Evolutionary conservation across 2,888 invertebrate species (phyloP).

Genomic region (Caenorhabditis uteleia): DNA sequence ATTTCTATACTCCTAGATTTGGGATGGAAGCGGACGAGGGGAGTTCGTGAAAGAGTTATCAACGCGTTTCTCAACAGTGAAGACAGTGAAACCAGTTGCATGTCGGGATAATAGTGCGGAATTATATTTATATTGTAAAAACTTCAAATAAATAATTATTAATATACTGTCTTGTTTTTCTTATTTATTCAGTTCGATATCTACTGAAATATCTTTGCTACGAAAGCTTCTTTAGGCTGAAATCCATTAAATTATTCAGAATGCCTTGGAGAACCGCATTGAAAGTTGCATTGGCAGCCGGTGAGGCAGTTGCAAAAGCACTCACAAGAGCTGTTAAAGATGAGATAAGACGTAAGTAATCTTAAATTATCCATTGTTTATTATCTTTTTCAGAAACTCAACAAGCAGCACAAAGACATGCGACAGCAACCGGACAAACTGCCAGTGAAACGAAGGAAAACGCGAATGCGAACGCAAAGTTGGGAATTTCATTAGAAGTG

Average conservation of each 20-base stretch:
- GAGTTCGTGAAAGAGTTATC: slow-evolving; percentile 55
- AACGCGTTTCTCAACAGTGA: slow-evolving; percentile 50
- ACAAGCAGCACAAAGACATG: slow-evolving; percentile 60
- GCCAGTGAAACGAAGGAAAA: slow-evolving; percentile 55
- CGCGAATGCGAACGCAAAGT: slow-evolving; percentile 55
- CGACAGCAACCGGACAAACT: slow-evolving; percentile 51
- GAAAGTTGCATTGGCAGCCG: slow-evolving; percentile 60
- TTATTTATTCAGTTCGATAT: slow-evolving; percentile 4
- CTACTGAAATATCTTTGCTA: background rate
- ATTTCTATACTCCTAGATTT: slow-evolving; percentile 50
- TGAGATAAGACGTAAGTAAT: slow-evolving; percentile 59
- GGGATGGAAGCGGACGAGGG: slow-evolving; percentile 60
- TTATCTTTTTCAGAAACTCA: slow-evolving; percentile 56
- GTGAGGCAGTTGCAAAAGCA: slow-evolving; percentile 66
- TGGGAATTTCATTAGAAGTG: slow-evolving; percentile 65
- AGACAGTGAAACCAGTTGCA: slow-evolving; percentile 65
- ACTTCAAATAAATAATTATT: slow-evolving; percentile 8
- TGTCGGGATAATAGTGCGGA: slow-evolving; percentile 68
- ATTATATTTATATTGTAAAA: slow-evolving; percentile 57
- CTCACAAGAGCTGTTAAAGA: slow-evolving; percentile 61
- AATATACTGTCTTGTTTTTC: background rate
- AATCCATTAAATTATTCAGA: background rate
- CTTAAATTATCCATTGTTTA: background rate
- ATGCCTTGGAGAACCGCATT: slow-evolving; percentile 51
- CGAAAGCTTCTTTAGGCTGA: no score